Base-by-base conservation (phyloP, 1,140 invertebrate genomes). In the Bombus vancouverensis region DNA sequence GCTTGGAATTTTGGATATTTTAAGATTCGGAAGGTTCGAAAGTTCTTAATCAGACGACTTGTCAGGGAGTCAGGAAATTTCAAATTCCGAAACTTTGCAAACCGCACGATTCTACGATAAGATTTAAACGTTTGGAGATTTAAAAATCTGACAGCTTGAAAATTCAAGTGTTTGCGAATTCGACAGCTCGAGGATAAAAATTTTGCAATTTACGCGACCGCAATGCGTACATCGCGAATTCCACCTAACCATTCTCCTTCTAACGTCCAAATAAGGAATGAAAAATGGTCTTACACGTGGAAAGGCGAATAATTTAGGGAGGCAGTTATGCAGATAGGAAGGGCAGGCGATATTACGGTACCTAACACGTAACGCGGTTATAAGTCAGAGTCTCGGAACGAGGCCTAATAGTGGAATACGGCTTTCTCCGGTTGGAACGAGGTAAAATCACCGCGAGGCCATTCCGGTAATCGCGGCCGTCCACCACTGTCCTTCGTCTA, bases 401-500 rank as follows among this genome's bases (percentile, higher is more conserved):
- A 47, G 70, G 34, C 13, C 25, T 22, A 25, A 65, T 81, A 34
- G 34, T 66, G 42, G 44, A 62, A 65, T 34, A 28, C 22, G 39
- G 77, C 57, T 85, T 85, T 85, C 70, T 85, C 71, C 42, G 22
- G 37, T 32, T 62, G 44, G 71, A 68, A 81, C 71, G 25, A 74
- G 79, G 59, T 9, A 70, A 82, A 82, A 86, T 75, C 71, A 68
- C 77, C 28, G 25, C 77, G 76, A 72, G 76, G 76, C 34, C 83
- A 39, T 85, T 53, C 77, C 39, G 3, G 42, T 81, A 59, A 81
- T 66, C 68, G 42, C 32, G 9, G 76, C n/a, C 57, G 28, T 57
- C 68, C 47, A 70, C 34, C 22, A 15, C 28, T 74, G 84, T 76
- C 80, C 84, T 82, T 82, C 84, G 53, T n/a, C 18, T 57, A 44